Evolutionary conservation across 2,888 invertebrate species (phyloP).

Genomic region (Pyrochroa serraticornis): DNA sequence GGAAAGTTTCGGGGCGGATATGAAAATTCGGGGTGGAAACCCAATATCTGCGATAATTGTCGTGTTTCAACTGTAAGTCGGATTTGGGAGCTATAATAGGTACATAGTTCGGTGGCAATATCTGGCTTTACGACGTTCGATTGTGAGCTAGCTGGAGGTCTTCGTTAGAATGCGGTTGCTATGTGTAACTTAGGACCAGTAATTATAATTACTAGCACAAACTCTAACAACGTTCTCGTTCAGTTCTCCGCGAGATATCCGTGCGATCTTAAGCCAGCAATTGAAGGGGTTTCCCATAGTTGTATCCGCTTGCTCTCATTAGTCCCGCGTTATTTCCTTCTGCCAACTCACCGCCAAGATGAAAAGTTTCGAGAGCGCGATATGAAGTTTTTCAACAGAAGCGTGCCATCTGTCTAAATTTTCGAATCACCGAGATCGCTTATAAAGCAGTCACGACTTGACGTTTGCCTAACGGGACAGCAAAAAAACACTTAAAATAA

Average conservation of each 20-base stretch:
- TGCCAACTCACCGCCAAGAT: neutral
- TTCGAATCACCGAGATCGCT: no score
- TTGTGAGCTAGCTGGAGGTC: slow-evolving; percentile 35
- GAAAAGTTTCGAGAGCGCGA: neutral
- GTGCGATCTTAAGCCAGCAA: slow-evolving; percentile 25
- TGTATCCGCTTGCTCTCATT: neutral
- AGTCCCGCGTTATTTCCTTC: neutral
- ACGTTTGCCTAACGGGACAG: no score
- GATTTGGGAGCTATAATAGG: slow-evolving; percentile 32
- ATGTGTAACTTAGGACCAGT: slow-evolving; percentile 45
- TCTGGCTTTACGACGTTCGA: slow-evolving; percentile 45
- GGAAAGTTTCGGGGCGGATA: no score
- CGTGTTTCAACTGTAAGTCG: slow-evolving; percentile 24
- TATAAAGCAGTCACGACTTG: no score
- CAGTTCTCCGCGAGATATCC: slow-evolving; percentile 20
- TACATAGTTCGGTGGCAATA: slow-evolving; percentile 42
- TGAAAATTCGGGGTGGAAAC: neutral
- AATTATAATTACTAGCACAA: slow-evolving; percentile 49
- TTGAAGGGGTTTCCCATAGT: neutral
- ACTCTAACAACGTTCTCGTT: slow-evolving; percentile 33
- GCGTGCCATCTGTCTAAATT: no score
- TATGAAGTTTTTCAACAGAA: no score
- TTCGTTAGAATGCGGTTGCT: slow-evolving; percentile 30
- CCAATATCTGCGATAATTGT: slow-evolving; percentile 27
- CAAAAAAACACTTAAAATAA: no score